phyloP scores from a whole-genome alignment of 2,888 invertebrate species.

The Rhagium mordax region DNA sequence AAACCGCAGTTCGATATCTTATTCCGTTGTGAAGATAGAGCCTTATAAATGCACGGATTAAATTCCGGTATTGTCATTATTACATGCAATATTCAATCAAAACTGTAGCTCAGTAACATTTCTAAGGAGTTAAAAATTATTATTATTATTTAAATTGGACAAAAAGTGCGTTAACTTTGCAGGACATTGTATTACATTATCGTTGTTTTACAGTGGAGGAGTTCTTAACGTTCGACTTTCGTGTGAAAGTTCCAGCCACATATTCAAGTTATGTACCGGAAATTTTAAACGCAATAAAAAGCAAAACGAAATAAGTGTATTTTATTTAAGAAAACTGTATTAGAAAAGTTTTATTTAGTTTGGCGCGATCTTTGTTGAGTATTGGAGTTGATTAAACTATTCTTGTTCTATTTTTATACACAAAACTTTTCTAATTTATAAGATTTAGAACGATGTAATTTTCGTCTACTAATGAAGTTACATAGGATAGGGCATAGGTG shows the following conservation, averaged over 20 bases:
- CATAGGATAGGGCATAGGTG: too few species aligned
- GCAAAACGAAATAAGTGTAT: slow-evolving; percentile 1
- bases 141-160: too few species aligned
- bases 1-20: too few species aligned
- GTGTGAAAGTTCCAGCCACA: neutral
- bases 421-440: neutral
- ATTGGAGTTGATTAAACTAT: slow-evolving; percentile 1
- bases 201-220: neutral
- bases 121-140: too few species aligned
- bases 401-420: neutral
- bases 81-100: too few species aligned
- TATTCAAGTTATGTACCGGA: neutral
- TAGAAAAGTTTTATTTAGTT: slow-evolving; percentile 25
- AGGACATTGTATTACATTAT: too few species aligned
- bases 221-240: neutral
- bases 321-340: slow-evolving; percentile 12
- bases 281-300: slow-evolving; percentile 1
- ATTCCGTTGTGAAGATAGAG: too few species aligned
- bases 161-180: too few species aligned
- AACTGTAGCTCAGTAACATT: too few species aligned
- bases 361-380: neutral
- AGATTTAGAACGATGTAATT: neutral
- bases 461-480: neutral
- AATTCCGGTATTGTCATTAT: too few species aligned
- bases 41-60: too few species aligned